A percentile compares a stretch with the other conserved stretches of the same genome.
Conservation (phyloP, 2,888 invertebrate species). For the Caenorhabditis afra region DNA sequence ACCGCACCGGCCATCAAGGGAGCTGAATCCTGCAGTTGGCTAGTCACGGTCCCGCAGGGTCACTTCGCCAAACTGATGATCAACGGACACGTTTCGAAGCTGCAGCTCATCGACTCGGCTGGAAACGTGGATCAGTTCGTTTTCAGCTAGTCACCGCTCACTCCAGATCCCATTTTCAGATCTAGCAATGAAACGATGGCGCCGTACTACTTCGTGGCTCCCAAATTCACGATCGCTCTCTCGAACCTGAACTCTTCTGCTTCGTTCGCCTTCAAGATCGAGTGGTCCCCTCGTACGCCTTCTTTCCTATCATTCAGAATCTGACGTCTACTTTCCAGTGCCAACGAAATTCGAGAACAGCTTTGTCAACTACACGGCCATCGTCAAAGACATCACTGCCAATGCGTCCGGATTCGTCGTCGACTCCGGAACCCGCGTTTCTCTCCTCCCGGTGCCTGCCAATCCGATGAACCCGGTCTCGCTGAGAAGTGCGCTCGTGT, state of each 20-base stretch:
- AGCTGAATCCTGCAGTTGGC: constrained; percentile 14
- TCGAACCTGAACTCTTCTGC: constrained; percentile 3
- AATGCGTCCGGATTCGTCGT: constrained; percentile 13
- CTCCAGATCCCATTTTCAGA: constrained; percentile 1
- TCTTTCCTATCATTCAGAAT: not conserved
- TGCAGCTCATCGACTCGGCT: constrained; percentile 16
- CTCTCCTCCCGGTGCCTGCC: constrained; percentile 19
- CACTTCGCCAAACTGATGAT: constrained; percentile 28
- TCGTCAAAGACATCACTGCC: not conserved
- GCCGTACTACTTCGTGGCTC: constrained; percentile 26
- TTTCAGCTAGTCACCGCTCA: too few relatives aligned
- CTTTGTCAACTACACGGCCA: constrained; percentile 7
- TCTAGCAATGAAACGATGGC: constrained; percentile 7
- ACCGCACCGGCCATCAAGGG: constrained; percentile 9
- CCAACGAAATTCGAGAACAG: not conserved
- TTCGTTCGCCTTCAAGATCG: constrained; percentile 20
- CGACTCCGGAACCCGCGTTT: constrained; percentile 10
- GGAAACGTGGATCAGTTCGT: constrained; percentile 13
- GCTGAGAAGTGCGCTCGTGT: constrained; percentile 16
- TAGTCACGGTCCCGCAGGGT: constrained; percentile 18
- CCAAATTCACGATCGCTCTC: constrained; percentile 13
- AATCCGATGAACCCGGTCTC: constrained; percentile 4
- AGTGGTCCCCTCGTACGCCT: constrained; percentile 28
- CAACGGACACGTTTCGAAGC: constrained; percentile 12
- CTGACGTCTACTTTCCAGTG: constrained; percentile 14